Percentiles rank a stretch among this genome's conserved stretches.
These are phyloP conservation scores for Pseudorectes ferrugineus DNA, from an alignment of 2,113 vertebrate species.

Conservation along the genomic window DNA sequence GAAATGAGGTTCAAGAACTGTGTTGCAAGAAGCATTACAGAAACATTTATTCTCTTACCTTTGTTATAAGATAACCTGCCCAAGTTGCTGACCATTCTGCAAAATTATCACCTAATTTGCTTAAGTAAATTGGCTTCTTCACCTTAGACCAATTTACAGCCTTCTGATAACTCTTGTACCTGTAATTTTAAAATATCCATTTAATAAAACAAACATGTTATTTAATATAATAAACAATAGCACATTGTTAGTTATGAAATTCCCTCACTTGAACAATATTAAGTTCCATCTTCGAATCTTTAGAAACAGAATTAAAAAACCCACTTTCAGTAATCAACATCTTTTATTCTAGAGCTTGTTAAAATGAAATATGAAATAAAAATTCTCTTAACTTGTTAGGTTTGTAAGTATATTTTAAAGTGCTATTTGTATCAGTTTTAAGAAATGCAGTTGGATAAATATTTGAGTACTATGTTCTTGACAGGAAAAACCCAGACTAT, in stretches of 20 bases:
- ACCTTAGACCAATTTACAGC: conserved; percentile 90
- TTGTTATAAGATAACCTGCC: conserved; percentile 96
- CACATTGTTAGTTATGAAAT: neutral
- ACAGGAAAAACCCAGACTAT: neutral
- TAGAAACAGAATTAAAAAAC: neutral
- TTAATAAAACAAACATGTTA: neutral
- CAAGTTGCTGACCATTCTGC: conserved; percentile 97
- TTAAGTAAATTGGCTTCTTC: conserved; percentile 95
- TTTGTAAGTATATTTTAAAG: neutral
- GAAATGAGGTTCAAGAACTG: neutral
- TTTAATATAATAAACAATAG: neutral
- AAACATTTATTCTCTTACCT: conserved; percentile 75
- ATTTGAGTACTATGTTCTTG: neutral
- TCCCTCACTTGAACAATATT: neutral
- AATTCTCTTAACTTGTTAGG: neutral
- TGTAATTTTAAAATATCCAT: conserved; percentile 64
- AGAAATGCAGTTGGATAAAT: neutral
- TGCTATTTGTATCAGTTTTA: neutral
- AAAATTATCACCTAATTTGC: conserved; percentile 89
- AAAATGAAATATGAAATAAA: neutral
- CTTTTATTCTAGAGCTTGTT: neutral
- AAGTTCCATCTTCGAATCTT: neutral
- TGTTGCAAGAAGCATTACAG: neutral
- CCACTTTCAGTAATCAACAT: neutral
- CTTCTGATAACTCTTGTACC: conserved; percentile 97